Conservation (phyloP, 2,113 vertebrate genomes). For the Catagonus wagneri region DNA sequence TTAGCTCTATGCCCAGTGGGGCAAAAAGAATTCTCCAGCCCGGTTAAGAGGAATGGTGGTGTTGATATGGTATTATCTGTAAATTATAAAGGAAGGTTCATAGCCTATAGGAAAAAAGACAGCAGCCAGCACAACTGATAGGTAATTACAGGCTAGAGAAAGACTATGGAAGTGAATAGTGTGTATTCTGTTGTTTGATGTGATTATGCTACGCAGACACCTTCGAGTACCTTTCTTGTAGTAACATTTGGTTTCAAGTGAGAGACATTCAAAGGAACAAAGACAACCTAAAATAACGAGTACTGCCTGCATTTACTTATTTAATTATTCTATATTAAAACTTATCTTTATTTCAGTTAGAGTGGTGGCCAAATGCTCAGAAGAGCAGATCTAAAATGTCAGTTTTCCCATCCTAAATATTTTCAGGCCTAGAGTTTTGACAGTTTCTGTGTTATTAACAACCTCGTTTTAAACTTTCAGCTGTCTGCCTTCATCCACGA, state of each 20-base stretch:
- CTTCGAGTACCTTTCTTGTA: conserved; percentile 18
- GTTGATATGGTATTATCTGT: conserved; percentile 1
- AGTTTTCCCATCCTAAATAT: neutral
- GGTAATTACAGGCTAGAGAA: conserved; percentile 36
- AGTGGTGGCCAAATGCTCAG: neutral
- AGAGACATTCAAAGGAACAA: conserved; percentile 43
- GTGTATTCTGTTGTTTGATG: neutral
- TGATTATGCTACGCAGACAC: neutral
- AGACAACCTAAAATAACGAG: neutral
- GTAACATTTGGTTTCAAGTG: conserved; percentile 20
- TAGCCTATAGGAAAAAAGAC: neutral
- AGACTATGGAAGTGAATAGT: neutral
- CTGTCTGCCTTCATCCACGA: neutral
- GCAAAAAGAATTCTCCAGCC: conserved; percentile 47
- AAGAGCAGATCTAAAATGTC: conserved; percentile 18
- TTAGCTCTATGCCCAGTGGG: neutral
- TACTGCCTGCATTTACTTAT: neutral
- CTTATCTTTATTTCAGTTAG: neutral
- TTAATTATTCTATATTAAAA: neutral
- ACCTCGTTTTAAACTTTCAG: neutral
- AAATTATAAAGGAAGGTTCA: conserved; percentile 36
- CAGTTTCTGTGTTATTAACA: neutral
- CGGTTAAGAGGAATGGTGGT: conserved; percentile 45
- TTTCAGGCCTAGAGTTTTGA: conserved; percentile 34
- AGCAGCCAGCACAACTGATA: neutral